Percentiles rank a stretch among this genome's conserved stretches.
Evolutionary conservation across 2,888 invertebrate genomes (phyloP).

Genomic region (Sinohyriopsis cumingii): DNA sequence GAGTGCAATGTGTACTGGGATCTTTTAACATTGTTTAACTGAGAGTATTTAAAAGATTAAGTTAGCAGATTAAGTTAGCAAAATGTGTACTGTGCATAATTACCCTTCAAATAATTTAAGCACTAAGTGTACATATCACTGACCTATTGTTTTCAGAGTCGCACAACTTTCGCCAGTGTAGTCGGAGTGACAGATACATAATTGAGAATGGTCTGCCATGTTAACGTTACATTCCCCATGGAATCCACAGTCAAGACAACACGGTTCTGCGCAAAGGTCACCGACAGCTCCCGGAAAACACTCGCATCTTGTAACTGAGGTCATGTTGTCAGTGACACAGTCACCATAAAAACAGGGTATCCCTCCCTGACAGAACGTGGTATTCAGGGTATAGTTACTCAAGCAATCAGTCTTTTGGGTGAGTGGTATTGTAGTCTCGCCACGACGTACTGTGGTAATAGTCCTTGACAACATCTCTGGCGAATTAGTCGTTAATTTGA

Average conservation of each 20-base stretch:
- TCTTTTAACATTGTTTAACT: too few species aligned
- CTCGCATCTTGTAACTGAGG: conserved; percentile 1
- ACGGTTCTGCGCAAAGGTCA: conserved; percentile 14
- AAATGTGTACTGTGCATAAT: too few species aligned
- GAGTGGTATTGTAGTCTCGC: background rate
- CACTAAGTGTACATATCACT: too few species aligned
- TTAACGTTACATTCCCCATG: conserved; percentile 15
- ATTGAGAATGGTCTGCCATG: background rate
- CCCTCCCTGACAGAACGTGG: conserved; percentile 3
- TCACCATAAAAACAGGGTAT: conserved; percentile 9
- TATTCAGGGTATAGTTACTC: background rate
- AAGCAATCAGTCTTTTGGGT: background rate
- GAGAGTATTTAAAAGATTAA: too few species aligned
- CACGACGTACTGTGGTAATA: too few species aligned
- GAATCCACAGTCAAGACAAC: conserved; percentile 25
- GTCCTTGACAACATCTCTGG: too few species aligned
- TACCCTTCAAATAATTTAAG: too few species aligned
- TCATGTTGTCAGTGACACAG: conserved; percentile 11
- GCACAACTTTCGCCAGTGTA: conserved; percentile 5
- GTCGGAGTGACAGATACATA: too few species aligned
- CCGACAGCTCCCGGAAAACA: conserved; percentile 17
- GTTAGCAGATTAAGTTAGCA: too few species aligned
- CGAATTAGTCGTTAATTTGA: too few species aligned
- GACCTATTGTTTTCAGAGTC: background rate
- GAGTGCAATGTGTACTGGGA: too few species aligned